Evolutionary conservation across 2,888 invertebrate genomes (phyloP).

Genomic region (Griposia aprilina): DNA sequence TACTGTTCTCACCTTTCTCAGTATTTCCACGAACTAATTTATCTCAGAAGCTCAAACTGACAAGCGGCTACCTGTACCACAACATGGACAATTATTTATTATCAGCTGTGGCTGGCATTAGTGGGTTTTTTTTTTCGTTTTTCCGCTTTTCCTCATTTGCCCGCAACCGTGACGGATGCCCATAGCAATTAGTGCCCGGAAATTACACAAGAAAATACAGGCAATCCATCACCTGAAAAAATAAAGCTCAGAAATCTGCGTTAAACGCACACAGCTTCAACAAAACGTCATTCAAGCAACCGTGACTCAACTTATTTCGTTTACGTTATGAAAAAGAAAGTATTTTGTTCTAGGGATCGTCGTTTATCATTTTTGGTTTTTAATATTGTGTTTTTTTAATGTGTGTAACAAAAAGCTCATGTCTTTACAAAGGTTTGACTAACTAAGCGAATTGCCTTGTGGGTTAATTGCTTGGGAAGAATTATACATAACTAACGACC

Average conservation of each 20-base stretch:
- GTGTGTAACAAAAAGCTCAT: neutral
- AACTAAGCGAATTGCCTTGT: neutral
- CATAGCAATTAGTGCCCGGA: constrained; percentile 89
- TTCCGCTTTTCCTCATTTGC: constrained; percentile 81
- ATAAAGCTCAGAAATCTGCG: constrained; percentile 87
- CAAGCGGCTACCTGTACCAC: constrained; percentile 50
- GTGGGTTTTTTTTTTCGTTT: constrained; percentile 57
- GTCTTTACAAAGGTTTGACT: neutral
- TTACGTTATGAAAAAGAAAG: constrained; percentile 52
- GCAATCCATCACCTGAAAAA: constrained; percentile 89
- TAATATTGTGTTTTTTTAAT: constrained; percentile 18
- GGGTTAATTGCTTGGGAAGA: neutral
- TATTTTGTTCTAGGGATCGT: constrained; percentile 46
- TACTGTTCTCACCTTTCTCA: neutral
- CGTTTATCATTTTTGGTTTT: constrained; percentile 52
- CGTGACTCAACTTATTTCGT: constrained; percentile 60
- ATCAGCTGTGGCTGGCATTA: constrained; percentile 75
- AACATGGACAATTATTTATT: constrained; percentile 75
- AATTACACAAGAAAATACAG: constrained; percentile 89
- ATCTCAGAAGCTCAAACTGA: constrained; percentile 29
- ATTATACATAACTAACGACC: neutral
- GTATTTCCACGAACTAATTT: constrained; percentile 39
- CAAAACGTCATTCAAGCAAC: constrained; percentile 73
- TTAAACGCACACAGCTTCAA: constrained; percentile 76
- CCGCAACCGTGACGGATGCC: constrained; percentile 86